These are phyloP conservation scores for Triplophysa rosa DNA, from an alignment of 2,113 vertebrate genomes.

Conservation along the genomic window DNA sequence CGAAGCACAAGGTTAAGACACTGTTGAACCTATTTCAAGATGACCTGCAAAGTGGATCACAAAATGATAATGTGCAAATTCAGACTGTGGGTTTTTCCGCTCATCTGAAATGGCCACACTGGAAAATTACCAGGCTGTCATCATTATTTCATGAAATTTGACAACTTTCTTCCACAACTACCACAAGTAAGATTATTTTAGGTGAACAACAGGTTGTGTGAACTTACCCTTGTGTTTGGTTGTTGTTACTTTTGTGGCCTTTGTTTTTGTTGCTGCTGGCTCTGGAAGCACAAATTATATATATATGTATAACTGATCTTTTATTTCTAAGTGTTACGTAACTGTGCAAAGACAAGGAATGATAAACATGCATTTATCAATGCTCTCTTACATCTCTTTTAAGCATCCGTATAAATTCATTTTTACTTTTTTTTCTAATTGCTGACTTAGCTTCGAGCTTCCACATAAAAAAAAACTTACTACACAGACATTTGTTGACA, in stretches of 20 bases:
- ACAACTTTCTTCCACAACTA: not conserved
- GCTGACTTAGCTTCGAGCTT: not conserved
- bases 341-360: not conserved
- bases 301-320: too few relatives aligned
- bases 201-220: not conserved
- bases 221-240: conserved; percentile 12
- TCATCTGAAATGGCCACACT: not conserved
- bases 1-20: not conserved
- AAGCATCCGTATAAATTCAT: not conserved
- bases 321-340: not conserved
- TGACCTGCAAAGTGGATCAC: not conserved
- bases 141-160: not conserved
- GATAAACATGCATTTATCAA: not conserved
- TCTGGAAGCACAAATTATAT: not conserved
- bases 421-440: not conserved
- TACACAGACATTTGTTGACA: not conserved
- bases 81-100: not conserved
- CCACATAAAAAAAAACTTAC: not conserved
- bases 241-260: conserved; percentile 16
- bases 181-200: not conserved
- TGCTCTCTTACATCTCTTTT: not conserved
- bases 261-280: conserved; percentile 10
- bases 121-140: not conserved
- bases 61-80: not conserved
- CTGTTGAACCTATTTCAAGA: not conserved